A percentile compares a stretch with the other conserved stretches of the same genome.
phyloP scores from a whole-genome alignment of 2,113 vertebrate species.

The Galbula dea region DNA sequence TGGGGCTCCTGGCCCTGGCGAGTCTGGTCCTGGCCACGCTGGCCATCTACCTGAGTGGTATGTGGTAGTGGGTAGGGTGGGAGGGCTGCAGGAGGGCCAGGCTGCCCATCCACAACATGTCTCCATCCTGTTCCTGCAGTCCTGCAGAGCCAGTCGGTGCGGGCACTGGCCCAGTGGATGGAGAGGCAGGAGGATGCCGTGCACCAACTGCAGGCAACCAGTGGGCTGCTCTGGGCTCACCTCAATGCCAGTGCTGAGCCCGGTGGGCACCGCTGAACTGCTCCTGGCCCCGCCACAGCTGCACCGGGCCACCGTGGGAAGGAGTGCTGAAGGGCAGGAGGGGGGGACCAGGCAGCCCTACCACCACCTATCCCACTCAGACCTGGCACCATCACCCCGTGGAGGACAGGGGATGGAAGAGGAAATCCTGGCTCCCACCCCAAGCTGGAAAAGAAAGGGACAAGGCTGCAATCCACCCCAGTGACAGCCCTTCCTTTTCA shows the following conservation, averaged over 20 bases:
- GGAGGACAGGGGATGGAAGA: not conserved
- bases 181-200: conserved; percentile 68
- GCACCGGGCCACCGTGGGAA: not conserved
- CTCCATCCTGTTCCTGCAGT: conserved; percentile 54
- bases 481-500: not conserved
- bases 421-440: not conserved
- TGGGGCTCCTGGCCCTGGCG: conserved; percentile 73
- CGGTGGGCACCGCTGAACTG: not conserved
- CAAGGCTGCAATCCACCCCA: not conserved
- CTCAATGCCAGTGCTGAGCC: conserved; percentile 68
- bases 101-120: accelerated
- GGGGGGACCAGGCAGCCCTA: not conserved
- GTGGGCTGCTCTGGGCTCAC: conserved; percentile 77
- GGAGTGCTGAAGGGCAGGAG: not conserved
- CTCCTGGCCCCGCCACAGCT: not conserved
- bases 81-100: not conserved
- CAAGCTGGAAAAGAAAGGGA: not conserved
- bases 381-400: not conserved
- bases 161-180: conserved; percentile 69
- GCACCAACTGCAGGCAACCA: conserved; percentile 72
- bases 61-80: not conserved
- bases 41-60: conserved; percentile 78
- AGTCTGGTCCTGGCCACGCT: conserved; percentile 72
- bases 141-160: conserved; percentile 81
- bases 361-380: not conserved